A percentile compares a stretch with the other conserved stretches of the same genome.
phyloP scores from a whole-genome alignment of 2,888 invertebrate species.

The Selenia dentaria region DNA sequence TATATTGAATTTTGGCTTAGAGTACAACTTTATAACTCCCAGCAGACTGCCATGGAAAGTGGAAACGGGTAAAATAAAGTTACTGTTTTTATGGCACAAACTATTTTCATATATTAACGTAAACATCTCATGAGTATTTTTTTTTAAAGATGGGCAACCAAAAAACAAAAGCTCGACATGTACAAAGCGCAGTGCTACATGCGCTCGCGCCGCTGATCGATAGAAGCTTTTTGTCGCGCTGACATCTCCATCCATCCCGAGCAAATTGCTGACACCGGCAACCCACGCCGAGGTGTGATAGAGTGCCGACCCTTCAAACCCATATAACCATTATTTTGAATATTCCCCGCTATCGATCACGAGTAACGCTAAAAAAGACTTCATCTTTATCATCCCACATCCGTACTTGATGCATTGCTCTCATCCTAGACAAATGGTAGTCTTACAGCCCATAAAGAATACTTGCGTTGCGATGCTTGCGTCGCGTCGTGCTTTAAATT shows the following conservation, averaged over 20 bases:
- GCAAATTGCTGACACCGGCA: constrained; percentile 72
- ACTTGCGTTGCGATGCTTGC: constrained; percentile 22
- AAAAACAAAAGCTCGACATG: constrained; percentile 12
- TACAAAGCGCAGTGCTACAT: constrained; percentile 49
- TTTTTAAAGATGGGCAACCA: too few relatives aligned
- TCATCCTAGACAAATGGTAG: constrained; percentile 24
- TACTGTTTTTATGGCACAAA: too few relatives aligned
- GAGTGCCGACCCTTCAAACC: constrained; percentile 54
- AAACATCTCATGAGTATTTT: too few relatives aligned
- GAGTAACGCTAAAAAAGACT: constrained; percentile 50
- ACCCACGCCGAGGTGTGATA: constrained; percentile 69
- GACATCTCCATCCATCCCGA: constrained; percentile 79
- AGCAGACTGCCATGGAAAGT: background rate
- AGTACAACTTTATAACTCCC: constrained; percentile 13
- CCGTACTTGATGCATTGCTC: constrained; percentile 46
- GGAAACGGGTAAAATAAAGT: too few relatives aligned
- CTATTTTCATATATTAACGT: too few relatives aligned
- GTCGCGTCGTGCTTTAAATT: too few relatives aligned
- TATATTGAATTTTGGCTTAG: constrained; percentile 24
- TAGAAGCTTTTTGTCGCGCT: constrained; percentile 79
- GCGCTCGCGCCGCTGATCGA: constrained; percentile 76
- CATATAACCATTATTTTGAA: constrained; percentile 71
- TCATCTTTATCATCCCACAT: constrained; percentile 42
- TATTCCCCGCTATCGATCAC: constrained; percentile 76
- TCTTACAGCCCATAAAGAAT: constrained; percentile 18